Base-by-base conservation (phyloP, 2,888 invertebrate species). In the Thysanoteuthis rhombus region DNA sequence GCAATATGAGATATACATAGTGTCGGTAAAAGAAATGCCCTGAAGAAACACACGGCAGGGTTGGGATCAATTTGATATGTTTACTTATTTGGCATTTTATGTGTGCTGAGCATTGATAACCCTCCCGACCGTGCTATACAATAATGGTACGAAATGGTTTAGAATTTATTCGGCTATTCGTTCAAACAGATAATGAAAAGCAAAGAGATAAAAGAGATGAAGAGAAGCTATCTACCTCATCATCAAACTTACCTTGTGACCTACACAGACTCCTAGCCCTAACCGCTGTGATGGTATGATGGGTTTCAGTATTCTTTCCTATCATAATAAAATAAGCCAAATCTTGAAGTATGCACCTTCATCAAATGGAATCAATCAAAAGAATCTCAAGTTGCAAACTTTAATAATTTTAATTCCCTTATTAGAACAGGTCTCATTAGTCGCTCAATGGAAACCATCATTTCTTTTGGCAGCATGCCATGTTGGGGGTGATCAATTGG, bases 11-110 rank as follows among this genome's bases (percentile, higher is more conserved):
- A n/a, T 75, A 75, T 75, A 75, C n/a, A 75, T 75, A 75, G 52
- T 75, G 36, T 75, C 75, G 25, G 75, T n/a, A n/a, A 75, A 75
- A 36, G 75, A 75, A 75, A 75, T 75, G 75, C 75, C 75, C 75
- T n/a, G n/a, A 19, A 75, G 75, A 75, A 75, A 75, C n/a, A n/a
- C 75, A 75, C 75, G n/a, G 75, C 75, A 75, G 75, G 75, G 75
- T 75, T 75, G 36, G n/a, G n/a, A 75, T 75, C 75, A 75, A 75
- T 75, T 75, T 75, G n/a, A n/a, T 75, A 75, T 75, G 75, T 75
- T 75, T 75, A 75, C n/a, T 75, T n/a, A 75, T 75, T 75, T 75
- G 75, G 75, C 75, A 75, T 75, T 75, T 75, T 75, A n/a, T 75
- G 16, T 75, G n/a, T 75, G 75, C 75, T 75, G 19, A 16, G 36